A percentile compares a stretch with the other conserved stretches of the same genome.
Evolutionary conservation across 2,797 vertebrate genomes (phyloP).

Genomic region (Neomorphus geoffroyi): DNA sequence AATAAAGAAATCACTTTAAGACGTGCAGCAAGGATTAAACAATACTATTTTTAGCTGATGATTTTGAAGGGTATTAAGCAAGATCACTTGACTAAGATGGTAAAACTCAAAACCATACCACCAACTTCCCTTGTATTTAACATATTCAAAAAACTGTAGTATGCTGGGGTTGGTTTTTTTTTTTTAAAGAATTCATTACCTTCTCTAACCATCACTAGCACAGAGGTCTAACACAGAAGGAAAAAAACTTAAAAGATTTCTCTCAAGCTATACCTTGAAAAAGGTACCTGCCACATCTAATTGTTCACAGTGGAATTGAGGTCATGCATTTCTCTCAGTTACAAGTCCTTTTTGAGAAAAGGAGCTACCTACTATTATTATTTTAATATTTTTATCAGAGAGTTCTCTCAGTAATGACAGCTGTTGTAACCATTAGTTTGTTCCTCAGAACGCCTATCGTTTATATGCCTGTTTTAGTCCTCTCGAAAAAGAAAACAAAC

Average conservation of each 20-base stretch:
- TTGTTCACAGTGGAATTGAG: not conserved
- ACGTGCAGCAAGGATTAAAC: not conserved
- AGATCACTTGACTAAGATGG: not conserved
- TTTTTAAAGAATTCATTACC: not conserved
- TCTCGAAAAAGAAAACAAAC: not conserved
- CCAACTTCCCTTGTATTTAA: not conserved
- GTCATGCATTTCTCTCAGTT: not conserved
- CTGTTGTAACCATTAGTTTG: not conserved
- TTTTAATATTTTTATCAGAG: not conserved
- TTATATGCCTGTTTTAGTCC: not conserved
- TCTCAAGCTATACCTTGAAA: not conserved
- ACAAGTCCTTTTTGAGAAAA: not conserved
- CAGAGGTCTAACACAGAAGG: not conserved
- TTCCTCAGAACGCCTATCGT: not conserved
- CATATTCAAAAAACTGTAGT: not conserved
- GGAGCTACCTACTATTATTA: not conserved
- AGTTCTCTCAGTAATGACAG: not conserved
- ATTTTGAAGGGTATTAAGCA: not conserved
- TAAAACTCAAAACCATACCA: not conserved
- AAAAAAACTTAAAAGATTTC: not conserved
- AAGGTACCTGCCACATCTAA: not conserved
- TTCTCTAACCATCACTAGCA: not conserved
- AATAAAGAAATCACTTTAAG: not conserved
- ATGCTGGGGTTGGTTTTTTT: fast-evolving
- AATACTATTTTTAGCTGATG: not conserved